Percentiles rank a stretch among this genome's conserved stretches.
Conservation (phyloP, 2,888 invertebrate genomes). For the Drosophila tripunctata region DNA sequence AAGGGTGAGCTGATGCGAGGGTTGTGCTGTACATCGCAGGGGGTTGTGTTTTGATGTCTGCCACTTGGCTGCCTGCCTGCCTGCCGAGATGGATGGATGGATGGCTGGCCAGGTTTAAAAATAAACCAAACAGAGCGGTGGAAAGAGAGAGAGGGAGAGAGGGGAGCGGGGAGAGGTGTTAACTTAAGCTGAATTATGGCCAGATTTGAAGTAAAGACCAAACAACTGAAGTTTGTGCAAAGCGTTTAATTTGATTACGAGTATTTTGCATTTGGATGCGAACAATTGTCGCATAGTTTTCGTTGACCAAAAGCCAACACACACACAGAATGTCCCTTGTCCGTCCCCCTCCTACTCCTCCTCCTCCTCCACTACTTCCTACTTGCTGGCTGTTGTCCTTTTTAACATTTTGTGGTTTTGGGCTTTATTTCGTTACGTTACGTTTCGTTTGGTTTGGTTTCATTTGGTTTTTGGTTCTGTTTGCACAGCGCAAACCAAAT, state of each 20-base stretch:
- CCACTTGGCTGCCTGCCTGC: conserved; percentile 63
- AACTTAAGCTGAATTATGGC: conserved; percentile 50
- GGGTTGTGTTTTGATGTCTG: conserved; percentile 74
- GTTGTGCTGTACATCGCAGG: conserved; percentile 40
- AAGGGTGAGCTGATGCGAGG: conserved; percentile 23
- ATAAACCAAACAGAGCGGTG: conserved; percentile 30
- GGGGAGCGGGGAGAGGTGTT: not conserved
- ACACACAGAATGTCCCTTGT: conserved; percentile 39
- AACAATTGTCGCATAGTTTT: conserved; percentile 51
- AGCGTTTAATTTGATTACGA: conserved; percentile 70
- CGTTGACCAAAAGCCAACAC: conserved; percentile 51
- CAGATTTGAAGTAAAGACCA: conserved; percentile 28
- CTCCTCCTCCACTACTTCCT: not conserved
- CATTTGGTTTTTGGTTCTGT: conserved; percentile 45
- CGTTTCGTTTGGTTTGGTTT: conserved; percentile 68
- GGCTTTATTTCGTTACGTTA: conserved; percentile 76
- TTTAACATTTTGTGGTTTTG: conserved; percentile 75
- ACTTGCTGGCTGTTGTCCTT: conserved; percentile 56
- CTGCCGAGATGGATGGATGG: conserved; percentile 2
- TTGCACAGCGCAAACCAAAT: conserved; percentile 69
- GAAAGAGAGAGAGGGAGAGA: not conserved
- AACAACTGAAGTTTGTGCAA: conserved; percentile 7
- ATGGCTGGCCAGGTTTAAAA: conserved; percentile 20
- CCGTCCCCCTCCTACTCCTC: not conserved
- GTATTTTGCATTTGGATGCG: conserved; percentile 41